Evolutionary conservation across 2,797 vertebrate genomes (phyloP), one percentile per base, ranked within the genome.

Genomic region (Mus spretus): DNA sequence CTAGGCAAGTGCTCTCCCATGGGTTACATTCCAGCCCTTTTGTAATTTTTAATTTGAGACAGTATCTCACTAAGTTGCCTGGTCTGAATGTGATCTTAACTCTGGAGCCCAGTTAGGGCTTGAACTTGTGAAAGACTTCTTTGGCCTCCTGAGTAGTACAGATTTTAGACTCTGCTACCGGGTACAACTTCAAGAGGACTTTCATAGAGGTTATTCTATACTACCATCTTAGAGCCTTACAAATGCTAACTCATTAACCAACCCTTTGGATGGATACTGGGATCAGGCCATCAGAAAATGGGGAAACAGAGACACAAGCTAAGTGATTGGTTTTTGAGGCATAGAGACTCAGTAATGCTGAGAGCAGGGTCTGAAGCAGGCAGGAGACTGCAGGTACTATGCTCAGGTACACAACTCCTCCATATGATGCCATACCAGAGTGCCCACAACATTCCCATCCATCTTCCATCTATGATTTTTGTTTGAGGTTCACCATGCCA

Each of bases 401-500:
- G 20, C 0, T n/a, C 15, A 1, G 12, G 65, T 26, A 24, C 31
- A 47, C 34, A 59, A 61, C 26, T 3, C 82, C 26, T 79, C 17
- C 53, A 55, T 28, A 34, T 14, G 24, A 0, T 2, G n/a, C 20
- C 40, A 9, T 88, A n/a, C 34, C n/a, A 63, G 24, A 4, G 20
- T 63, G 11, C 31, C 55, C 85, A 40, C 82, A 55, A 81, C 19
- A 15, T 55, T 63, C 78, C n/a, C 59, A 1, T 89, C n/a, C 70
- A 2, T 63, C 74, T 26, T 57, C 4, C 40, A 22, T 47, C 61
- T 0, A 0, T 70, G 17, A 22, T 47, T 89, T 88, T 79, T 94
- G 26, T 94, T 95, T 91, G 55, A 67, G 20, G 63, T 11, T 94
- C 70, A 9, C 7, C 24, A 28, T 91, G 47, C 53, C 26, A 91